Conservation (phyloP, 2,113 vertebrate genomes). For the Hyperopisus bebe region DNA sequence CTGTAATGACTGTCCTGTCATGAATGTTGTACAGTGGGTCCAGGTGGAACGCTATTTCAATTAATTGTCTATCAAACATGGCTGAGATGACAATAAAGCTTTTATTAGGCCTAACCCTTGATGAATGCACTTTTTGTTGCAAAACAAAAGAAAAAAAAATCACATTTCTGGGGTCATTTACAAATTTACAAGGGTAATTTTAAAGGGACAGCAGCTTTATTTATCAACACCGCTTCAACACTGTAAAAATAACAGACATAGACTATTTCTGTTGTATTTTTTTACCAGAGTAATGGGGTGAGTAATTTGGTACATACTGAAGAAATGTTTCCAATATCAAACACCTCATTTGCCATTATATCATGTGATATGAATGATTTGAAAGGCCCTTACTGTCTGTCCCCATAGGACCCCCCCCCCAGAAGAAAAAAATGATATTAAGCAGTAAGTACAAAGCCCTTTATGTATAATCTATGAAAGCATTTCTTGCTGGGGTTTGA, state of each 20-base stretch:
- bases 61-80: background rate
- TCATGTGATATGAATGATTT: background rate
- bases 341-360: background rate
- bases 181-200: background rate
- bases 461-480: background rate
- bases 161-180: background rate
- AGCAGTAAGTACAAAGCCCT: background rate
- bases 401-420: background rate
- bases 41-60: background rate
- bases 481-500: background rate
- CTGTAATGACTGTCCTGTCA: background rate
- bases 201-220: background rate
- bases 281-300: background rate
- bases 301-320: background rate
- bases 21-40: background rate
- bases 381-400: background rate
- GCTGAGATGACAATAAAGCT: background rate
- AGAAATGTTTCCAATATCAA: background rate
- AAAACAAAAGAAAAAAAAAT: background rate
- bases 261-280: background rate
- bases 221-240: background rate
- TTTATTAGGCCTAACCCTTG: background rate
- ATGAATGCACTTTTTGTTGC: background rate
- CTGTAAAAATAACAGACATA: background rate
- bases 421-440: background rate